Evolutionary conservation across 2,888 invertebrate genomes (phyloP).

Genomic region (Polyommatus iphigenia): DNA sequence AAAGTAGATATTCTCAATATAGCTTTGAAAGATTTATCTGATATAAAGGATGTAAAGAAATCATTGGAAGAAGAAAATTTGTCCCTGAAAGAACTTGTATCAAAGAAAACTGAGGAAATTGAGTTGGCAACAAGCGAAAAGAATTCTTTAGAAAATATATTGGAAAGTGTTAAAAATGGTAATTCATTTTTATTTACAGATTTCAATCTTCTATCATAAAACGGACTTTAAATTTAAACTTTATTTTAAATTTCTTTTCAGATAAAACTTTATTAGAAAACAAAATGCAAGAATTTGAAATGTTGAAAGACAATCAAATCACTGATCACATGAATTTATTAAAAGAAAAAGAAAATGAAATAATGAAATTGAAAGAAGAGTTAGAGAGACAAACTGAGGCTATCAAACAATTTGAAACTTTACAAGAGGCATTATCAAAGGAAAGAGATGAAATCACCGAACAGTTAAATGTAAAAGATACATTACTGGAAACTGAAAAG

Average conservation of each 20-base stretch:
- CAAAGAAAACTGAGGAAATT: neutral
- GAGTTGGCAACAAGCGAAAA: neutral
- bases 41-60: slow-evolving; percentile 22
- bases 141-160: neutral
- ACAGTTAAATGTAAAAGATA: slow-evolving; percentile 6
- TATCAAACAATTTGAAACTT: slow-evolving; percentile 6
- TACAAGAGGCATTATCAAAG: neutral
- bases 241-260: slow-evolving; percentile 11
- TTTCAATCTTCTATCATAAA: neutral
- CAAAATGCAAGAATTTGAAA: neutral
- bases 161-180: slow-evolving; percentile 12
- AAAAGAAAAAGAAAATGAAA: slow-evolving; percentile 37
- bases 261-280: neutral
- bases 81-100: neutral
- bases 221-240: neutral
- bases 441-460: neutral
- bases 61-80: slow-evolving; percentile 5
- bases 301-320: neutral
- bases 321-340: neutral
- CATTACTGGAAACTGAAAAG: neutral
- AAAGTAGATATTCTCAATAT: neutral
- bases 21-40: slow-evolving; percentile 29
- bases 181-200: neutral
- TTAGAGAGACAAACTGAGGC: neutral
- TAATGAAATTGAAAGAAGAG: neutral